Evolutionary conservation across 2,888 invertebrate species (phyloP).

Genomic region (Leptarthrus brevirostris): DNA sequence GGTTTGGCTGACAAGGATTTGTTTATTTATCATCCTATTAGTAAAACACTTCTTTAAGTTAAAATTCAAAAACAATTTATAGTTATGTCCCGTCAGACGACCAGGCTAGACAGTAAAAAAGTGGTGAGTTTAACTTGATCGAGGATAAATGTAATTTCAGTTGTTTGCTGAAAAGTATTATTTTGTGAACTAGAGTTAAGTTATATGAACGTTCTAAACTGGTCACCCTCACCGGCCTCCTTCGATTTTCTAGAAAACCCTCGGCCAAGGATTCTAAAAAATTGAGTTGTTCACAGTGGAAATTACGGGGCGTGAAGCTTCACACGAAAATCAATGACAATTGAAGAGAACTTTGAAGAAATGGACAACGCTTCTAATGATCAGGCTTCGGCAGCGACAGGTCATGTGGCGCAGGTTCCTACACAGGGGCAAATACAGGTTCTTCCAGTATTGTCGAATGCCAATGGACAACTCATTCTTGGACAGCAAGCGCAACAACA

Average conservation of each 20-base stretch:
- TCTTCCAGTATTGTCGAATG: constrained; percentile 52
- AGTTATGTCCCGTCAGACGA: constrained; percentile 65
- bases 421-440: constrained; percentile 55
- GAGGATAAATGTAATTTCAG: constrained; percentile 2
- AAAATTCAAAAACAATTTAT: background rate
- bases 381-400: constrained; percentile 6
- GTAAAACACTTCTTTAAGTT: background rate
- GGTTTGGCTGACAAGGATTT: constrained; percentile 12
- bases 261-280: constrained; percentile 43
- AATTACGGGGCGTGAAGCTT: background rate
- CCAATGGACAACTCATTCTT: constrained; percentile 62
- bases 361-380: constrained; percentile 50
- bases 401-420: constrained; percentile 46
- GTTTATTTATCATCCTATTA: background rate
- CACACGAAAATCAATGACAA: constrained; percentile 62
- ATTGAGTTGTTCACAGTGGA: constrained; percentile 20
- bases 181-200: background rate
- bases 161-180: constrained; percentile 7
- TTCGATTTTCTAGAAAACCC: constrained; percentile 67
- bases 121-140: constrained; percentile 67
- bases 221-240: constrained; percentile 64
- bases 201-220: constrained; percentile 54
- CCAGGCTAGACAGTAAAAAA: constrained; percentile 66
- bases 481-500: constrained; percentile 63
- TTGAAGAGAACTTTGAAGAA: constrained; percentile 48